Evolutionary conservation across 2,113 vertebrate species (phyloP).

Genomic region (Triplophysa dalaica): DNA sequence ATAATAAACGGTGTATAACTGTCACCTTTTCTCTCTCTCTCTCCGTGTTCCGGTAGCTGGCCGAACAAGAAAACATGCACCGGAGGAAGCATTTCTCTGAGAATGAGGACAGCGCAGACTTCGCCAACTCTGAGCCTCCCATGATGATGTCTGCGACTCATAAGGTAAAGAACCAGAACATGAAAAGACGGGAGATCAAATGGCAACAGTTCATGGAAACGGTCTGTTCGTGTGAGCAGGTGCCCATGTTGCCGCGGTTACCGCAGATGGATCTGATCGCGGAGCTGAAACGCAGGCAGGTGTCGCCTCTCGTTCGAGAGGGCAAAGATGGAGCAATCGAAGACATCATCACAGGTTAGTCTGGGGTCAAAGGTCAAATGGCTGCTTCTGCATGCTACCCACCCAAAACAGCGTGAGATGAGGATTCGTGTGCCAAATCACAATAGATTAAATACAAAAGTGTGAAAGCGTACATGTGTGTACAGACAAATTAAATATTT

Average conservation of each 20-base stretch:
- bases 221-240: neutral
- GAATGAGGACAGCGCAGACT: conserved; percentile 60
- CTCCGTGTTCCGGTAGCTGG: conserved; percentile 72
- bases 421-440: neutral
- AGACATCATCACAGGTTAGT: conserved; percentile 92
- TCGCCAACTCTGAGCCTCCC: neutral
- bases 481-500: no score
- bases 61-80: conserved; percentile 84
- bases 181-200: neutral
- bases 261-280: conserved; percentile 92
- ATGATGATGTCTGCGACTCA: conserved; percentile 45
- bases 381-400: neutral
- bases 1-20: no score
- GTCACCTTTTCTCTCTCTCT: neutral
- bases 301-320: conserved; percentile 87
- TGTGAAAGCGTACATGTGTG: no score
- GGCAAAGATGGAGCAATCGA: conserved; percentile 93
- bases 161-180: conserved; percentile 58
- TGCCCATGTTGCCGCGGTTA: conserved; percentile 61
- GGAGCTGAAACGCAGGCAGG: conserved; percentile 90
- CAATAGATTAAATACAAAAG: no score
- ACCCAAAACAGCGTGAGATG: neutral
- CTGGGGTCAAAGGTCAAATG: neutral
- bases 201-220: neutral
- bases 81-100: conserved; percentile 72